A percentile compares a stretch with the other conserved stretches of the same genome.
Conservation (phyloP, 2,888 invertebrate genomes). For the Phyllotreta cruciferae region DNA sequence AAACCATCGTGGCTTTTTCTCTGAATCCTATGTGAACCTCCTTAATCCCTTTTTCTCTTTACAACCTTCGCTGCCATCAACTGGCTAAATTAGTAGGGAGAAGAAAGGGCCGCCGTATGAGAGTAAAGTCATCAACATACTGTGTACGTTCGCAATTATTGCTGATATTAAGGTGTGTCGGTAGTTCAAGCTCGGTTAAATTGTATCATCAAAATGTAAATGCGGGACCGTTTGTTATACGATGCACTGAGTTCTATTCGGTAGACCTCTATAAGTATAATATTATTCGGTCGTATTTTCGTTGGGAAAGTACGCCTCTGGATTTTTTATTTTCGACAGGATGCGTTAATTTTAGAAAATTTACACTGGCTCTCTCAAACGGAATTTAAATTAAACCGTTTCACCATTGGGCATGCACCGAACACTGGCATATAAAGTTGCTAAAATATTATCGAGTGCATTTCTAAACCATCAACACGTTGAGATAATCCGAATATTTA, state of each 20-base stretch:
- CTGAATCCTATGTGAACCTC: background rate
- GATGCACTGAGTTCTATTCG: too few relatives aligned
- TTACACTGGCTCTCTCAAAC: slow-evolving; percentile 36
- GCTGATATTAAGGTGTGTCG: slow-evolving; percentile 5
- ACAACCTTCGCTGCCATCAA: slow-evolving; percentile 11
- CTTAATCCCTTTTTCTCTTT: slow-evolving; percentile 9
- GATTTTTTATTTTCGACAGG: slow-evolving; percentile 1
- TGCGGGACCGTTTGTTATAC: background rate
- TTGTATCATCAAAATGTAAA: slow-evolving; percentile 4
- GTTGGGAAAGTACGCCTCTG: background rate
- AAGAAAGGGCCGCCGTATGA: background rate
- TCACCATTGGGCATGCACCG: slow-evolving; percentile 30
- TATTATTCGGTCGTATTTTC: too few relatives aligned
- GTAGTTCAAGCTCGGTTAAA: background rate
- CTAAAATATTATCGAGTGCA: slow-evolving; percentile 26
- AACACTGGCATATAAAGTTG: slow-evolving; percentile 28
- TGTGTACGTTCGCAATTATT: slow-evolving; percentile 5
- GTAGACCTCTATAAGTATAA: too few relatives aligned
- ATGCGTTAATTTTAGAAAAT: slow-evolving; percentile 38
- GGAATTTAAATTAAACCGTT: slow-evolving; percentile 39
- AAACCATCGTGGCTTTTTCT: background rate
- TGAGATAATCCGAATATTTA: slow-evolving; percentile 18
- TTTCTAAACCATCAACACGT: slow-evolving; percentile 24
- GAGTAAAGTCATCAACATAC: slow-evolving; percentile 11
- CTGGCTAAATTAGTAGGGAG: slow-evolving; percentile 6